Percentiles rank a stretch among this genome's conserved stretches.
phyloP scores from a whole-genome alignment of 35 echinoderm and acorn worm genomes.

The Holothuria glaberrima region DNA sequence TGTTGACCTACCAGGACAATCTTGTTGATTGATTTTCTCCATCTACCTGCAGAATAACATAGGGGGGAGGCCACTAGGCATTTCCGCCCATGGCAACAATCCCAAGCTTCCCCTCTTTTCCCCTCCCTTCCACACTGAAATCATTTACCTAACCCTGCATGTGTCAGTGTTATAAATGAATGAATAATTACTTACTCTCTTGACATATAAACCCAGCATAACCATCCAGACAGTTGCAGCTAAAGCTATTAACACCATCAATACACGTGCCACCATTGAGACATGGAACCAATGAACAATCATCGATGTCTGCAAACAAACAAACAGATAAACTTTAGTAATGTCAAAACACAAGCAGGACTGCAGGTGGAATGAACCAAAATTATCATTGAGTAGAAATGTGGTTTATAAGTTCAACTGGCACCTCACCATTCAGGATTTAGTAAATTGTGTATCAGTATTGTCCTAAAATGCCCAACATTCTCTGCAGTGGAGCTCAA shows the following conservation, averaged over 20 bases:
- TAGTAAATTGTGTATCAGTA: too few species aligned
- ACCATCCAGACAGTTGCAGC: slow-evolving; percentile 65
- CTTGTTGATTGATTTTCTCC: too few species aligned
- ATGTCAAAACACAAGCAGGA: not conserved
- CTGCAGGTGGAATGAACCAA: not conserved
- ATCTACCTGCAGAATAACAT: too few species aligned
- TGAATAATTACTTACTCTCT: not conserved
- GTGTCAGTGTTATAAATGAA: not conserved
- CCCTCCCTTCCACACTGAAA: too few species aligned
- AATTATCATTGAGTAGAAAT: not conserved
- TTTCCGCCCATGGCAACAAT: too few species aligned
- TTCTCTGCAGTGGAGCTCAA: too few species aligned
- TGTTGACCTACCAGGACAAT: too few species aligned
- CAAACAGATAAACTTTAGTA: not conserved
- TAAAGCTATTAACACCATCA: slow-evolving; percentile 64
- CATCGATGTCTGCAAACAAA: slow-evolving; percentile 77
- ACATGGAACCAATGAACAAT: slow-evolving; percentile 73
- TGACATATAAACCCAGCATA: slow-evolving; percentile 58
- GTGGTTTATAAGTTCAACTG: not conserved
- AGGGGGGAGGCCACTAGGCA: too few species aligned
- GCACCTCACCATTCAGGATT: not conserved
- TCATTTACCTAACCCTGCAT: too few species aligned
- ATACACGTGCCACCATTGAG: slow-evolving; percentile 75
- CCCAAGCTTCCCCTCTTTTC: too few species aligned
- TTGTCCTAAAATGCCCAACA: too few species aligned